phyloP scores from a whole-genome alignment of 2,113 vertebrate genomes.

The Ariopsis seemanni region DNA sequence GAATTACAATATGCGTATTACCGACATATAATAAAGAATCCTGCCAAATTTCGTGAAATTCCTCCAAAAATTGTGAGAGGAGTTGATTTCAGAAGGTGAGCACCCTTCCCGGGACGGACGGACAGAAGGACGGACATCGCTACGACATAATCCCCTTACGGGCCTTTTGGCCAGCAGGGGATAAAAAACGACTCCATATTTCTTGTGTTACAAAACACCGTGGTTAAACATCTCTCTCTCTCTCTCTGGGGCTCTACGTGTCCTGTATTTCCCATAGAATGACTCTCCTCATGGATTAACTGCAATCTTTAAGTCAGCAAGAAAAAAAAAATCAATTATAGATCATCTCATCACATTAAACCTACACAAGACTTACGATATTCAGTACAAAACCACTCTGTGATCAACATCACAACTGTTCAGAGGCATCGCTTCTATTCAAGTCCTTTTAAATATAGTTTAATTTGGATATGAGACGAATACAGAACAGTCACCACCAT shows the following conservation, averaged over 20 bases:
- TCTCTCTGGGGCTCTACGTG: background rate
- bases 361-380: background rate
- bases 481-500: too few species aligned
- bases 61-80: too few species aligned
- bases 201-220: background rate
- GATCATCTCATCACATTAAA: background rate
- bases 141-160: too few species aligned
- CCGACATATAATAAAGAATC: too few species aligned
- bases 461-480: too few species aligned
- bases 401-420: background rate
- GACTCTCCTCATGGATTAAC: background rate
- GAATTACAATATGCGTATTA: too few species aligned
- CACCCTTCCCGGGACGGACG: too few species aligned
- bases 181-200: background rate
- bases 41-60: too few species aligned
- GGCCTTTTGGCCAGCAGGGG: too few species aligned
- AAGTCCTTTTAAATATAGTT: too few species aligned
- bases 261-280: background rate
- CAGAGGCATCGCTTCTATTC: background rate
- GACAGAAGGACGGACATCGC: too few species aligned
- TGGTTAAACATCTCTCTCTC: background rate
- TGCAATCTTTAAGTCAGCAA: background rate
- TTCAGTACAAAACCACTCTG: background rate
- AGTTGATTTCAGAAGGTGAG: too few species aligned
- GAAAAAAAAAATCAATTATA: background rate